Evolutionary conservation across 2,797 vertebrate genomes (phyloP).

Genomic region (Artibeus jamaicensis): DNA sequence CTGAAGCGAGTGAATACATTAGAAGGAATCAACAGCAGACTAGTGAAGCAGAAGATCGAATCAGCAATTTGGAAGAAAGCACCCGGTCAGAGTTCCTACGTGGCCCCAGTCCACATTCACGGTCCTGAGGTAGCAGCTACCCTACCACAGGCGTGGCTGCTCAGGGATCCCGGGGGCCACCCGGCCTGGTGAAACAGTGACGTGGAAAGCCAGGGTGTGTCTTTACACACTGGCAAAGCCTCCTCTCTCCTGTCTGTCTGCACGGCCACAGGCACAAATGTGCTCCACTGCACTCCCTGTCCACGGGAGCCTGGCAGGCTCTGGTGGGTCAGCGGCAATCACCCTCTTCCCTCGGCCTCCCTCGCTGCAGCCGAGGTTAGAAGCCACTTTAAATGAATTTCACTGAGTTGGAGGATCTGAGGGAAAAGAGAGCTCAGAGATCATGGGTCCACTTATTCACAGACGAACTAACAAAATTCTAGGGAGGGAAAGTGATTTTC

Average conservation of each 20-base stretch:
- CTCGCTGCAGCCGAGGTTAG: neutral
- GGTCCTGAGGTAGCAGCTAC: neutral
- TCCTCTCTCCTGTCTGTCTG: neutral
- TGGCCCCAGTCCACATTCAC: neutral
- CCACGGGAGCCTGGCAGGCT: neutral
- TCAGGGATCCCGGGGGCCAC: neutral
- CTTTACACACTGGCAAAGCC: neutral
- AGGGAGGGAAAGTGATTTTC: neutral
- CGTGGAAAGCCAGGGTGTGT: neutral
- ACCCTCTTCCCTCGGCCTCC: neutral
- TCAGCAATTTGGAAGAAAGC: neutral
- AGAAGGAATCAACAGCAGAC: neutral
- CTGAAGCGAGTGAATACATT: neutral
- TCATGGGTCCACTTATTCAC: neutral
- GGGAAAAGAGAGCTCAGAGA: slow-evolving; percentile 22
- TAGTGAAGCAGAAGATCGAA: neutral
- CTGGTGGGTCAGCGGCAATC: too few relatives aligned
- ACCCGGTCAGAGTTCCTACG: neutral
- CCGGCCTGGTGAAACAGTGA: neutral
- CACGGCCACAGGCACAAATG: neutral
- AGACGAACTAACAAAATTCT: neutral
- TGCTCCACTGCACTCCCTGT: neutral
- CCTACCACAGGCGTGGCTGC: neutral
- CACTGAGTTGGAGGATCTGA: neutral
- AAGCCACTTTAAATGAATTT: neutral